A percentile compares a stretch with the other conserved stretches of the same genome.
Evolutionary conservation across 2,113 vertebrate genomes (phyloP).

Genomic region (Tragelaphus scriptus): DNA sequence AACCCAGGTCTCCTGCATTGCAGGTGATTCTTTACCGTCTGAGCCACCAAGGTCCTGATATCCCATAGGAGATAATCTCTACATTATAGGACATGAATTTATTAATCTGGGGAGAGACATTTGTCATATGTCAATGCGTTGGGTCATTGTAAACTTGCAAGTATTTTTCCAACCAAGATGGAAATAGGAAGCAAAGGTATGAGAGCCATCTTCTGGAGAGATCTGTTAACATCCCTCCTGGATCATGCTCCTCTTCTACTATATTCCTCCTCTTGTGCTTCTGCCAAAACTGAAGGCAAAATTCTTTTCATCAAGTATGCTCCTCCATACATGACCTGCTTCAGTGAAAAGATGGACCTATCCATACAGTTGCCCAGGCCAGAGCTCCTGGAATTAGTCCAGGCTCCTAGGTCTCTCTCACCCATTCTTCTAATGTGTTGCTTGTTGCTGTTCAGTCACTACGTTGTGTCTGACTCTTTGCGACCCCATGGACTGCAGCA

Average conservation of each 20-base stretch:
- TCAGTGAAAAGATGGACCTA: not conserved
- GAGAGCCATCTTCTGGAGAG: slow-evolving; percentile 64
- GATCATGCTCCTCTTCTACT: not conserved
- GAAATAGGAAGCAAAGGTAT: slow-evolving; percentile 4
- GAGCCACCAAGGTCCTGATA: not conserved
- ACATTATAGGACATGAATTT: not conserved
- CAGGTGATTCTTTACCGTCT: not conserved
- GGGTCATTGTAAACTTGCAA: not conserved
- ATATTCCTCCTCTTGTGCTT: not conserved
- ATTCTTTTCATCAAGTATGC: not conserved
- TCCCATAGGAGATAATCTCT: not conserved
- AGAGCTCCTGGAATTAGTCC: not conserved
- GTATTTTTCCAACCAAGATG: not conserved
- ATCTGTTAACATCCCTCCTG: not conserved
- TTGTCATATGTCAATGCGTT: not conserved
- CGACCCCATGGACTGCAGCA: not conserved
- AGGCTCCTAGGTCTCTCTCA: not conserved
- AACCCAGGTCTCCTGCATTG: not conserved
- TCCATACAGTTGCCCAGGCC: too few relatives aligned
- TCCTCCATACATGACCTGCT: not conserved
- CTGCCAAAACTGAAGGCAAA: not conserved
- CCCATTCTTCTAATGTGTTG: not conserved
- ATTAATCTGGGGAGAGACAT: not conserved
- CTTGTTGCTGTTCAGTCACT: not conserved
- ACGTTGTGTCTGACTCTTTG: not conserved